Conservation (phyloP, 2,888 invertebrate species). For the Ichneumon xanthorius region DNA sequence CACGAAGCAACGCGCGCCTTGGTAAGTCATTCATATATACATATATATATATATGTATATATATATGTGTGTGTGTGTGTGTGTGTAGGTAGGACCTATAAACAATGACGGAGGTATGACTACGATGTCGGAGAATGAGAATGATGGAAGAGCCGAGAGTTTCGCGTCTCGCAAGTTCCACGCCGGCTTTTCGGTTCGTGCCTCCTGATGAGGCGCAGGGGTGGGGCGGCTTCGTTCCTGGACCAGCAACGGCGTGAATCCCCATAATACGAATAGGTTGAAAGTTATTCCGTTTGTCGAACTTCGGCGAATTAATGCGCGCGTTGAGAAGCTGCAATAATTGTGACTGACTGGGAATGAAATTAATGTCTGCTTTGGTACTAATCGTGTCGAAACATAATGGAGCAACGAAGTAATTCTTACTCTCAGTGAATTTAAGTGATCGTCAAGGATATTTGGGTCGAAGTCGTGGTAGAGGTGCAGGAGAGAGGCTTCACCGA, state of each 20-base stretch:
- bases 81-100: not conserved
- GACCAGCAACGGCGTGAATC: slow-evolving; percentile 44
- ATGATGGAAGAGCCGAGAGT: slow-evolving; percentile 43
- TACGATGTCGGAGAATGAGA: slow-evolving; percentile 18
- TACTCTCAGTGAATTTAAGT: not conserved
- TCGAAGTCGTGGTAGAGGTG: too few species aligned
- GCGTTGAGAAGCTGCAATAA: slow-evolving; percentile 7
- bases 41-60: not conserved
- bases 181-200: slow-evolving; percentile 29
- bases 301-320: not conserved
- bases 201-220: not conserved
- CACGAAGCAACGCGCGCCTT: not conserved
- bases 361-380: not conserved
- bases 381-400: not conserved
- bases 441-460: not conserved
- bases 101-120: slow-evolving; percentile 6
- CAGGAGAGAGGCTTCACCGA: too few species aligned
- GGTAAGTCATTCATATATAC: too few species aligned
- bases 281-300: slow-evolving; percentile 42
- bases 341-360: slow-evolving; percentile 18
- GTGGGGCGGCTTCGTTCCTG: not conserved
- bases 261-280: slow-evolving; percentile 62
- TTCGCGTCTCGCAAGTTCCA: slow-evolving; percentile 56
- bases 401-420: not conserved
- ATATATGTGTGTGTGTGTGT: not conserved